phyloP scores from a whole-genome alignment of 2,797 vertebrate genomes.

The Eremophila alpestris region DNA sequence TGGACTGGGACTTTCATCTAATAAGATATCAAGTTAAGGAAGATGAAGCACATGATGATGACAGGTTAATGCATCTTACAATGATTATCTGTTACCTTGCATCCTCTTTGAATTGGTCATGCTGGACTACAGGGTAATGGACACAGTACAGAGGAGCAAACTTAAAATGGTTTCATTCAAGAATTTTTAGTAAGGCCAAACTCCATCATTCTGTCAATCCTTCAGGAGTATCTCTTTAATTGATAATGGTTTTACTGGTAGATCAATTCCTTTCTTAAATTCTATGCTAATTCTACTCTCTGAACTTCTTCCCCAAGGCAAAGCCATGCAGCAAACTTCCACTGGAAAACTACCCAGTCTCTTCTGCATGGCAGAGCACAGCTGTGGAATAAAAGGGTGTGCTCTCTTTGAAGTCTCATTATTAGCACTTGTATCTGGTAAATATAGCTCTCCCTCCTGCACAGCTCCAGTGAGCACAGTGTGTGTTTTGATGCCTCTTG shows the following conservation, averaged over 20 bases:
- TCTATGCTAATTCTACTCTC: neutral
- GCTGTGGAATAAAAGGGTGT: conserved; percentile 23
- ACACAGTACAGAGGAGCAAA: neutral
- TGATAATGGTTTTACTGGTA: neutral
- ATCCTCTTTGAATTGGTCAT: neutral
- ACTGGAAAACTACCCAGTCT: neutral
- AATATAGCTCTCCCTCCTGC: neutral
- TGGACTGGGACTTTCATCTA: neutral
- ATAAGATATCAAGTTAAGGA: neutral
- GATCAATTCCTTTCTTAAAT: conserved; percentile 22
- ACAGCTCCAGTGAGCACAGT: accelerated
- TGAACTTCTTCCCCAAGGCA: conserved; percentile 34
- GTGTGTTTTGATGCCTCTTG: neutral
- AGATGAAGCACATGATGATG: neutral
- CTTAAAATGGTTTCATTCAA: neutral
- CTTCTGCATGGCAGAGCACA: neutral
- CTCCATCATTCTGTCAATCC: neutral
- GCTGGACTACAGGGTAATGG: neutral
- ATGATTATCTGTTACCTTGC: neutral
- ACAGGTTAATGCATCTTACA: neutral
- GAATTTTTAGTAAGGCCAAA: neutral
- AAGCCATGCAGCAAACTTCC: neutral
- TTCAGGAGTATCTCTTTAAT: neutral
- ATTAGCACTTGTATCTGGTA: neutral
- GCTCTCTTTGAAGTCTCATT: conserved; percentile 18